Evolutionary conservation across 2,113 vertebrate genomes (phyloP), one percentile per base, ranked within the genome.

Genomic region (Dunckerocampus dactyliophorus): DNA sequence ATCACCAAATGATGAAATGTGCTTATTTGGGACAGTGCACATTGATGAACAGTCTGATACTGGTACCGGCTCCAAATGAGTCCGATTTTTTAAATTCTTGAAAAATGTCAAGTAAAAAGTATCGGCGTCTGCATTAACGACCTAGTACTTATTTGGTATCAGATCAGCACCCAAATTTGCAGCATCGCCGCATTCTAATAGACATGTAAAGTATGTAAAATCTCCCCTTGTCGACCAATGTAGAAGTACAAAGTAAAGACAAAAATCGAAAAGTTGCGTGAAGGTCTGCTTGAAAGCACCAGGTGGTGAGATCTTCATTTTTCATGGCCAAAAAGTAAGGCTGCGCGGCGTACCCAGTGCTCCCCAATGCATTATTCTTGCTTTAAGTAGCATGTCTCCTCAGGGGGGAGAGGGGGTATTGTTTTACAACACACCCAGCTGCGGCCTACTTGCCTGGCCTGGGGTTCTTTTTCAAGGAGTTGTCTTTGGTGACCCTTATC

Each of bases 281-380:
- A 76, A 80, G 78, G 77, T 83, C 78, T 67, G 71, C 65, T 84
- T 73, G 81, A 81, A 79, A 85, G 70, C 57, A 49, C 70, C 77
- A 85, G 81, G 80, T 83, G 76, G 80, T 85, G 85, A 87, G 82
- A 86, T 85, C 82, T 87, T 88, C 74, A 88, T 90, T 86, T 88
- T 86, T 89, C 82, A 88, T 65, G 16, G 62, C 56, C 17, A 14
- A 54, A 70, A 75, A 74, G 81, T 73, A 79, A 75, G 65, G 31
- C 70, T 58, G 50, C 15, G 34, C 43, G n/a, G 62, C 63, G 63
- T 66, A 34, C 42, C 59, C 14, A 37, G 62, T 67, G 47, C 62
- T 63, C 59, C 77, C 69, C 53, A 28, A 81, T 84, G 82, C 85
- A 88, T 89, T 89, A 89, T 89, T 87, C 88, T 82, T 80, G 75